Evolutionary conservation across 2,797 vertebrate genomes (phyloP), one percentile per base, ranked within the genome.

Genomic region (Fratercula arctica): DNA sequence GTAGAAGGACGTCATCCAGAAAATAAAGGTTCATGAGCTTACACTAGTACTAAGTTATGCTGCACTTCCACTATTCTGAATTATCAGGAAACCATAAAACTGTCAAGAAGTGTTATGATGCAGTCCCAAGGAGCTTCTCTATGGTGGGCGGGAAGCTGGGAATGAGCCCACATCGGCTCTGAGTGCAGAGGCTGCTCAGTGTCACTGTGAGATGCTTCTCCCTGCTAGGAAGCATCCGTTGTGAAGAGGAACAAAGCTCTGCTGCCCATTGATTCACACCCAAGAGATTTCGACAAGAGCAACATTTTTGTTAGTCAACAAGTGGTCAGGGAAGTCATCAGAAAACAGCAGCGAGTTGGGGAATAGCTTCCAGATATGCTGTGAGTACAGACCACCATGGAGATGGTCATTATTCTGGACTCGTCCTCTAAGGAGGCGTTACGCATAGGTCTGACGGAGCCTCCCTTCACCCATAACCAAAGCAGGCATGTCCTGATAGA

Each of bases 101-200:
- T 54, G 31, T 15, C 79, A 45, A 72, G 24, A 77, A 57, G 83
- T 21, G 23, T 31, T 48, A 12, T 3, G 29, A n/a, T 33, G 8
- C 26, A 50, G 1, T 37, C n/a, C 37, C 6, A 2, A 85, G 35
- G 37, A 78, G 37, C 11, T 69, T 46, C 31, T 54, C 29, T 23
- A 10, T 0, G 0, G 15, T 10, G 24, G 69, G 23, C 0, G 0
- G 9, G 20, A 26, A 61, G 17, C n/a, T 72, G 28, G n/a, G 66
- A 86, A 72, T 1, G 5, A 80, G 33, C 17, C 24, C 21, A 15
- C 0, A 0, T 12, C 12, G 4, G 2, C 29, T 46, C 11, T 0
- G 0, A 54, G 35, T 0, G 0, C 1, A 2, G 51, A 80, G 48
- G 51, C 50, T n/a, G 16, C n/a, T 66, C n/a, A 45, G 24, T 19